phyloP scores from a whole-genome alignment of 2,113 vertebrate genomes.

The Cinclus cinclus region DNA sequence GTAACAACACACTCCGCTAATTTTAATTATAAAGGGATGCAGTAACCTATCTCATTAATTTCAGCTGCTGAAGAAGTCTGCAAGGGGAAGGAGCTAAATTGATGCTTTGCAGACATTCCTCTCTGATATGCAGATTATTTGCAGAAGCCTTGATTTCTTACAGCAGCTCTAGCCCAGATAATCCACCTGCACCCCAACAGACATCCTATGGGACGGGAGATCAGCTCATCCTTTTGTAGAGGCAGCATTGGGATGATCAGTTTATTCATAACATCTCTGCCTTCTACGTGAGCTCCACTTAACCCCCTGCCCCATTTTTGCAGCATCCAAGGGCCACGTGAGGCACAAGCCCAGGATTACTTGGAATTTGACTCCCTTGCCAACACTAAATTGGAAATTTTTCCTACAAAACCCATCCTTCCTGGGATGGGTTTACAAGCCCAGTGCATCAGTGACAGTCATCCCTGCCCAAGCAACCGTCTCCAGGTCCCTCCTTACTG shows the following conservation, averaged over 20 bases:
- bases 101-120: background rate
- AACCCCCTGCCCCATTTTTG: background rate
- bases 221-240: background rate
- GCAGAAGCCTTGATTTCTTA: background rate
- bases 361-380: background rate
- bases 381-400: background rate
- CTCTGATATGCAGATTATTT: background rate
- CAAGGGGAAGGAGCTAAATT: background rate
- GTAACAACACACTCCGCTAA: background rate
- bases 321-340: background rate
- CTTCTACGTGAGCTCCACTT: background rate
- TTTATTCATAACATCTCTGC: background rate
- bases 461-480: background rate
- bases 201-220: background rate
- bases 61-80: background rate
- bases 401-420: background rate
- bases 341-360: background rate
- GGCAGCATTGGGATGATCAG: background rate
- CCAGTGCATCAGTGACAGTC: background rate
- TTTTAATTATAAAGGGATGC: background rate
- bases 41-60: background rate
- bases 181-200: background rate
- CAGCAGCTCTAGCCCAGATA: background rate
- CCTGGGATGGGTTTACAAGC: background rate
- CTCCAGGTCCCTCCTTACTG: slow-evolving; percentile 20